Base-by-base conservation (phyloP, 2,797 vertebrate genomes). In the Euthynnus affinis region DNA sequence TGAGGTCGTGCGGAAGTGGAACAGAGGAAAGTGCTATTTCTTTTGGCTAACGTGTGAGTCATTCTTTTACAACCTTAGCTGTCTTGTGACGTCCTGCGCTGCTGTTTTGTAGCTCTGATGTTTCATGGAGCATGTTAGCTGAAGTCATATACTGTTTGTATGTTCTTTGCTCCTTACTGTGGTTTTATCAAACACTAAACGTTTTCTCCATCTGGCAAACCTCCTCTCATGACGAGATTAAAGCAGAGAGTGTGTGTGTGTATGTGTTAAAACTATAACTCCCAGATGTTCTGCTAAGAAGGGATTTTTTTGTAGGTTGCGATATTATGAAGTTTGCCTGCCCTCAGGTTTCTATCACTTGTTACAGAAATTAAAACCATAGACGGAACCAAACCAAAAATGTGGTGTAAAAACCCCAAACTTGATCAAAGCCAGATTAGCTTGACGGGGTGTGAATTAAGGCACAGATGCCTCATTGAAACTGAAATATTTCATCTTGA, bases 1-100 rank as follows among this genome's bases (percentile, higher is more conserved):
- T 59, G 62, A 77, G 74, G 74, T 83, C 56, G 60, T 9, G 8
- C 74, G 62, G 62, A 44, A 51, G 68, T 49, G 25, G 27, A 58
- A 51, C 23, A 49, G 32, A 73, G 14, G n/a, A 42, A 63, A 44
- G 49, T 48, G 27, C 53, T 56, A 18, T 37, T 27, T 56, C 14
- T 61, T 69, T 55, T 53, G 34, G 40, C 27, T 22, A 57, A n/a
- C 59, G 34, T 55, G 5, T 63, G 53, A 78, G 37, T 82, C 53
- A 69, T 61, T 63, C 15, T 70, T 80, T 74, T 44, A 12, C 15
- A 71, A 44, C 13, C 53, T 32, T 29, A 0, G 17, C 15, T 18
- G 49, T 70, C 49, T 64, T 76, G 14, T 49, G 66, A 18, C 14
- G 9, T 61, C 23, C 55, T 14, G 23, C 0, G 0, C 25, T 23